Evolutionary conservation across 1,140 invertebrate species (phyloP).

Genomic region (Aleiodes sp.): DNA sequence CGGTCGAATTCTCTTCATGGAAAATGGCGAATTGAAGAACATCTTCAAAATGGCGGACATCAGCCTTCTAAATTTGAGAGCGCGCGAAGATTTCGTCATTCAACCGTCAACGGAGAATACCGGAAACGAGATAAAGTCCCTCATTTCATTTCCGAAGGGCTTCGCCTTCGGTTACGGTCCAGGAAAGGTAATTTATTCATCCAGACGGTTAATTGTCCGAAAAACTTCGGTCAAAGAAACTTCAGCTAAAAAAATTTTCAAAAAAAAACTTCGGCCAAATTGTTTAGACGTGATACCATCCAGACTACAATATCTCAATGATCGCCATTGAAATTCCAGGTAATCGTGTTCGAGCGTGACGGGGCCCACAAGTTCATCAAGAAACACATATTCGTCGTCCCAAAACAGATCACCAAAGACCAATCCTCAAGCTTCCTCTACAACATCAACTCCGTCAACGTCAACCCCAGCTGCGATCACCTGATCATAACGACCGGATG

Average conservation of each 20-base stretch:
- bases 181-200: slow-evolving; percentile 69
- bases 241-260: no score
- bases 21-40: slow-evolving; percentile 80
- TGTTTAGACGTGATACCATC: no score
- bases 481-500: slow-evolving; percentile 72
- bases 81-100: slow-evolving; percentile 53
- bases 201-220: no score
- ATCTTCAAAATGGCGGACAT: slow-evolving; percentile 69
- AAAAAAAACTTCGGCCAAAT: no score
- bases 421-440: slow-evolving; percentile 58
- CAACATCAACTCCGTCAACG: slow-evolving; percentile 67
- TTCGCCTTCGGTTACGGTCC: slow-evolving; percentile 70
- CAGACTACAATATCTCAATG: no score
- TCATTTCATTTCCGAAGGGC: slow-evolving; percentile 69
- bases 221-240: no score
- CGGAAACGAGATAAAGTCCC: slow-evolving; percentile 58
- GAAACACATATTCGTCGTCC: slow-evolving; percentile 70
- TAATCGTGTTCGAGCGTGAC: slow-evolving; percentile 73
- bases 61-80: slow-evolving; percentile 67
- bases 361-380: slow-evolving; percentile 70
- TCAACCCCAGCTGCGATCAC: slow-evolving; percentile 68
- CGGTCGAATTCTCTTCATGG: slow-evolving; percentile 78
- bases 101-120: slow-evolving; percentile 38
- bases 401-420: slow-evolving; percentile 56
- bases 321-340: no score